Percentiles rank a stretch among this genome's conserved stretches.
Conservation (phyloP, 2,113 vertebrate species). For the Procapra przewalskii region DNA sequence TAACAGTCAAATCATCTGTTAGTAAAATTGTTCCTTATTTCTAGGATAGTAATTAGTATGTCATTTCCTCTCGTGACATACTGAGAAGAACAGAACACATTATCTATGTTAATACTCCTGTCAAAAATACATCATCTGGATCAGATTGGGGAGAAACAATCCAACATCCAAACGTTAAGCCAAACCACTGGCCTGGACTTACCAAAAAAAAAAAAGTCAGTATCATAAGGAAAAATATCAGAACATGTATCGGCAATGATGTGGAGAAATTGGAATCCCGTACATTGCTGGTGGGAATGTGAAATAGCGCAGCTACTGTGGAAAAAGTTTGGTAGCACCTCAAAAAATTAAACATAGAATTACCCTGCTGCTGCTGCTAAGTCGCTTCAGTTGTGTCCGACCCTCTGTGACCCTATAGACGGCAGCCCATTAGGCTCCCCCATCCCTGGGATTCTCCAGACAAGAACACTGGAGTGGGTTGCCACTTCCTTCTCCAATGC, state of each 20-base stretch:
- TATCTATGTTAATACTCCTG: neutral
- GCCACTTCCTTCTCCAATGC: too few relatives aligned
- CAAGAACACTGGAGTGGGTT: too few relatives aligned
- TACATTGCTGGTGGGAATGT: neutral
- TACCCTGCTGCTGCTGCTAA: neutral
- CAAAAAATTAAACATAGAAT: neutral
- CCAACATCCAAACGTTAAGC: neutral
- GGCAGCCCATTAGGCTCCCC: too few relatives aligned
- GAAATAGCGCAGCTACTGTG: neutral
- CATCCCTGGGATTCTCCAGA: too few relatives aligned
- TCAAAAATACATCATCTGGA: neutral
- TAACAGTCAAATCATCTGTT: neutral
- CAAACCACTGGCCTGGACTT: neutral
- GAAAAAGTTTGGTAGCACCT: neutral
- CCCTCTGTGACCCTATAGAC: too few relatives aligned
- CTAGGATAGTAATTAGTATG: conserved; percentile 11
- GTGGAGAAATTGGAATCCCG: neutral
- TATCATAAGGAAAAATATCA: neutral
- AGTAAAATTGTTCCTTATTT: conserved; percentile 10
- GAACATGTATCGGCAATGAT: neutral
- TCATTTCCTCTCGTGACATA: neutral
- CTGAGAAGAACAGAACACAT: neutral
- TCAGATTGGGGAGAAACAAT: neutral
- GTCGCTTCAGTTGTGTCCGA: fast-evolving
- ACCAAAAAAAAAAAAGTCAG: neutral